These are phyloP conservation scores for Drosophila differens DNA, from an alignment of 2,888 invertebrate species.

Conservation along the genomic window DNA sequence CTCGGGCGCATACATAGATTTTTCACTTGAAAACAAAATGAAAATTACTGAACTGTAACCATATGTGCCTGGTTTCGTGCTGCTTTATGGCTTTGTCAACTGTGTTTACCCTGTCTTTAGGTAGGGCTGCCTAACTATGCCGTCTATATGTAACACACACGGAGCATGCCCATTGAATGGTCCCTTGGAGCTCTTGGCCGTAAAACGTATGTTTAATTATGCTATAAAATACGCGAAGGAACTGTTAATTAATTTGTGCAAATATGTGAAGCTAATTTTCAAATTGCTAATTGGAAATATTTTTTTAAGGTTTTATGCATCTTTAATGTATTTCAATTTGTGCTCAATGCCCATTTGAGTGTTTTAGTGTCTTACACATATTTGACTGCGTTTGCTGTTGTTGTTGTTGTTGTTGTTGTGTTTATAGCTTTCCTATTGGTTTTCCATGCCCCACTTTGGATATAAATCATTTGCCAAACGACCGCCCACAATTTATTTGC, in stretches of 20 bases:
- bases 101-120: slow-evolving; percentile 46
- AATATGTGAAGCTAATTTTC: slow-evolving; percentile 54
- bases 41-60: slow-evolving; percentile 80
- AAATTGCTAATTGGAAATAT: slow-evolving; percentile 35
- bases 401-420: slow-evolving; percentile 30
- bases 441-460: slow-evolving; percentile 43
- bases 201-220: slow-evolving; percentile 46
- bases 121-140: slow-evolving; percentile 24
- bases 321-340: slow-evolving; percentile 20
- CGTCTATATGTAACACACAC: background rate
- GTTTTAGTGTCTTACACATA: slow-evolving; percentile 27
- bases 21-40: slow-evolving; percentile 74
- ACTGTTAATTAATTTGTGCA: slow-evolving; percentile 53
- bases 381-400: slow-evolving; percentile 4
- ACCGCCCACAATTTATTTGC: slow-evolving; percentile 64
- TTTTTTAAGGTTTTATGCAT: slow-evolving; percentile 23
- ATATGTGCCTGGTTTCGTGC: slow-evolving; percentile 67
- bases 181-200: background rate
- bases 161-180: slow-evolving; percentile 7
- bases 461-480: slow-evolving; percentile 42
- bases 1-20: slow-evolving; percentile 47
- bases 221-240: slow-evolving; percentile 43
- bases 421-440: slow-evolving; percentile 42
- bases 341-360: slow-evolving; percentile 18
- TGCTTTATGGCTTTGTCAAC: slow-evolving; percentile 57